Conservation (phyloP, 2,797 vertebrate genomes). For the Syndactyla subalaris region DNA sequence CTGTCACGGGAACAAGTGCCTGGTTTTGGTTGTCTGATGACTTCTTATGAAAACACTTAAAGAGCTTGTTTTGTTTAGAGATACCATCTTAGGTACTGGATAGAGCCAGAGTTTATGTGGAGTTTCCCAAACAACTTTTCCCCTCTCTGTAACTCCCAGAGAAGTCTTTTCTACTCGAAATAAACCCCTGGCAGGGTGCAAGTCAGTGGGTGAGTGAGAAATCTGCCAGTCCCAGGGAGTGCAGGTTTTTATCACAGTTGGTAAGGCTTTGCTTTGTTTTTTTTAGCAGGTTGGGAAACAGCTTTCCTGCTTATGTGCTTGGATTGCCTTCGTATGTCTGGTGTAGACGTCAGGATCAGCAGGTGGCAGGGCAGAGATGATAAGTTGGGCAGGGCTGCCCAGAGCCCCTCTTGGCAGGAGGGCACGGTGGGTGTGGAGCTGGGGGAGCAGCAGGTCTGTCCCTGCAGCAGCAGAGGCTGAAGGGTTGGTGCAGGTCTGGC, state of each 20-base stretch:
- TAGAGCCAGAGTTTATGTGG: not conserved
- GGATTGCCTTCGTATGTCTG: not conserved
- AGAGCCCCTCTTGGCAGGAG: not conserved
- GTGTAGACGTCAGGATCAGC: not conserved
- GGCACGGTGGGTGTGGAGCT: accelerated
- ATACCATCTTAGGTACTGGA: not conserved
- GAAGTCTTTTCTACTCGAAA: not conserved
- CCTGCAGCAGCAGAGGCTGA: not conserved
- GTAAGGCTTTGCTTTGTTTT: not conserved
- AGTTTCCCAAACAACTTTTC: not conserved
- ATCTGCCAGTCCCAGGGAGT: not conserved
- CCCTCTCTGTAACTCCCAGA: not conserved
- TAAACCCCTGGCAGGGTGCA: not conserved
- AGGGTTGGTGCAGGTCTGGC: not conserved
- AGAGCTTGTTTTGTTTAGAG: not conserved
- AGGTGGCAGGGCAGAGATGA: not conserved
- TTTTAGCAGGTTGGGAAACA: not conserved
- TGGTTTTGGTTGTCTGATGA: not conserved
- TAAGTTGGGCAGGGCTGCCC: not conserved
- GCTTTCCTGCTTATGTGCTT: not conserved
- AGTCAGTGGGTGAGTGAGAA: not conserved
- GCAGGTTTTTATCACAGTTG: not conserved
- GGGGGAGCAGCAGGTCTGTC: not conserved
- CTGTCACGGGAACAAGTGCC: not conserved
- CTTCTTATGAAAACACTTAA: not conserved